These are phyloP conservation scores for Hyperopisus bebe DNA, from an alignment of 2,113 vertebrate species.

Conservation along the genomic window DNA sequence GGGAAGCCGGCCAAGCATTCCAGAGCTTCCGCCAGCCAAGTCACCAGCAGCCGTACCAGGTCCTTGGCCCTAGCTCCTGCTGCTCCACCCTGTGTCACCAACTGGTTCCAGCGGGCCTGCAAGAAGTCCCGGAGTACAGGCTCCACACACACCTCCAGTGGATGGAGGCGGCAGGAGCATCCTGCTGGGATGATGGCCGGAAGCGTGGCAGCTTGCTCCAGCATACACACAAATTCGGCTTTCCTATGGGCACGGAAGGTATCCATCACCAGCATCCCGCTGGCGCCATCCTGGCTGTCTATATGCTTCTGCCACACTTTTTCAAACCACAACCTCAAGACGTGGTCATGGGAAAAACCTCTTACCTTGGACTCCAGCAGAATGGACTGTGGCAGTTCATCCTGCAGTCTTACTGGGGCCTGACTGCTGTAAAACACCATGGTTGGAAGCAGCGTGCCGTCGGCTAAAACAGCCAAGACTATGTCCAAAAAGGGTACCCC, in stretches of 20 bases:
- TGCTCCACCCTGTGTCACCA: constrained; percentile 46
- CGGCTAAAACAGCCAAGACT: constrained; percentile 64
- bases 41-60: constrained; percentile 67
- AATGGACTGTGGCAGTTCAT: constrained; percentile 48
- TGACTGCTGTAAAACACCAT: constrained; percentile 58
- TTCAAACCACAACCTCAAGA: constrained; percentile 64
- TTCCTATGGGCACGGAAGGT: constrained; percentile 69
- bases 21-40: constrained; percentile 73
- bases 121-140: constrained; percentile 74
- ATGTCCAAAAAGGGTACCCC: constrained; percentile 70
- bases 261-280: constrained; percentile 73
- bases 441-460: constrained; percentile 65
- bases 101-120: constrained; percentile 75
- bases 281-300: constrained; percentile 43
- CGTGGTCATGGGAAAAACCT: constrained; percentile 62
- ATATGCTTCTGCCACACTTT: constrained; percentile 68
- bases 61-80: constrained; percentile 48
- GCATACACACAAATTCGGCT: constrained; percentile 55
- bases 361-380: constrained; percentile 58
- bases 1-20: constrained; percentile 57
- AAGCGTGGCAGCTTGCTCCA: constrained; percentile 53
- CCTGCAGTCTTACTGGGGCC: constrained; percentile 2
- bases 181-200: constrained; percentile 67
- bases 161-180: constrained; percentile 74
- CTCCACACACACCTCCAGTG: constrained; percentile 74